phyloP scores from a whole-genome alignment of 2,797 vertebrate genomes.

The Pyrocephalus nanus region DNA sequence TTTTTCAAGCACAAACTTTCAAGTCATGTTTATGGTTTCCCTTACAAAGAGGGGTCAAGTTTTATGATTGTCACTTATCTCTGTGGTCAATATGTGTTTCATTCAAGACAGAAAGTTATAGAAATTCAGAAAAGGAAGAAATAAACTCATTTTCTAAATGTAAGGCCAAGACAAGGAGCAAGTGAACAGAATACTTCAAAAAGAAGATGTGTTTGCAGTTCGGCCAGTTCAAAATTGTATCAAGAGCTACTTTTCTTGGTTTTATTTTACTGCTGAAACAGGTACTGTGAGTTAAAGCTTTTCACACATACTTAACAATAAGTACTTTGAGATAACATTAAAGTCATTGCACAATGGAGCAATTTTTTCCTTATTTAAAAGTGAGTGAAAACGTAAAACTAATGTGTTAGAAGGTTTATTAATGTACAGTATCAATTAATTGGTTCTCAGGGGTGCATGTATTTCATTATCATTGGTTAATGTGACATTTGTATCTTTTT shows the following conservation, averaged over 20 bases:
- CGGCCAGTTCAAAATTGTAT: neutral
- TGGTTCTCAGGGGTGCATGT: neutral
- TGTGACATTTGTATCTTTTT: neutral
- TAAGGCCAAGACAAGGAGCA: neutral
- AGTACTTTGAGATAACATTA: neutral
- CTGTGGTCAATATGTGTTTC: neutral
- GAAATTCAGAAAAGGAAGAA: slow-evolving; percentile 1
- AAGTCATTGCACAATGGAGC: neutral
- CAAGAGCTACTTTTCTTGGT: neutral
- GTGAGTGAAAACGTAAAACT: neutral
- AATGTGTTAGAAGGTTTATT: neutral
- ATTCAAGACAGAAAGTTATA: neutral
- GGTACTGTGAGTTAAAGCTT: neutral
- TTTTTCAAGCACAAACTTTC: neutral
- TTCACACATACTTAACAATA: neutral
- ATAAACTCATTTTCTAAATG: neutral
- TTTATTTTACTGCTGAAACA: neutral
- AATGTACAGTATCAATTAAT: neutral
- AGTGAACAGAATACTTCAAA: neutral
- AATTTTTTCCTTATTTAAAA: neutral
- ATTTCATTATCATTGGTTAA: neutral
- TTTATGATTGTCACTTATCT: neutral
- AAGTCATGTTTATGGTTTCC: slow-evolving; percentile 1
- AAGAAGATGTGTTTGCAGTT: neutral
- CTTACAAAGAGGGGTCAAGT: neutral